These are phyloP conservation scores for Mesocentrotus franciscanus DNA, from an alignment of 53 echinoderm and acorn worm species.

Conservation along the genomic window DNA sequence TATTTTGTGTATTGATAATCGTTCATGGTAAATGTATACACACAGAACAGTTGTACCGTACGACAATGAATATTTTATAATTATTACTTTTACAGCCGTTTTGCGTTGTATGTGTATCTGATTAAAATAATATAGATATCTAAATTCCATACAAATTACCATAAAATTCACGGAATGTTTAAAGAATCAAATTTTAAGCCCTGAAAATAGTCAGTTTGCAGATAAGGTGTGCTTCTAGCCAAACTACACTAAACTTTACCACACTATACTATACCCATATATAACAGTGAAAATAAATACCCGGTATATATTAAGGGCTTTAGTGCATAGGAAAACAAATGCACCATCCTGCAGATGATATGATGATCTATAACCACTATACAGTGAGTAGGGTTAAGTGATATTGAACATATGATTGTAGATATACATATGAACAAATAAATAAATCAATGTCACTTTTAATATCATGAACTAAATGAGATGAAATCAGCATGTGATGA, in stretches of 20 bases:
- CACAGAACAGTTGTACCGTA: neutral
- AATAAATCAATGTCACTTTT: neutral
- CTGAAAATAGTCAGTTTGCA: neutral
- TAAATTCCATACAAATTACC: neutral
- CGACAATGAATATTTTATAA: neutral
- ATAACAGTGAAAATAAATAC: slow-evolving; percentile 27
- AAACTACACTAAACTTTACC: neutral
- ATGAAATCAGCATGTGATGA: neutral
- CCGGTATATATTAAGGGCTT: neutral
- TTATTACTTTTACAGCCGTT: neutral
- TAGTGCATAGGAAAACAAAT: slow-evolving; percentile 22
- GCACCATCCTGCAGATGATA: too few species aligned
- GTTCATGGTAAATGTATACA: too few species aligned
- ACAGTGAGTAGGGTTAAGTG: neutral
- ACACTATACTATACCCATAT: neutral
- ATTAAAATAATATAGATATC: neutral
- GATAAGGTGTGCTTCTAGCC: neutral
- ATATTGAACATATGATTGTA: neutral
- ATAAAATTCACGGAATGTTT: slow-evolving; percentile 26
- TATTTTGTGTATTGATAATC: neutral
- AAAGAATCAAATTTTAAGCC: neutral
- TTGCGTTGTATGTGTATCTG: neutral
- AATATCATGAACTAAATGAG: neutral
- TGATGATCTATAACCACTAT: neutral
- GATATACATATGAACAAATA: neutral